phyloP scores from a whole-genome alignment of 2,888 invertebrate genomes.

The Pachymerium ferrugineum region DNA sequence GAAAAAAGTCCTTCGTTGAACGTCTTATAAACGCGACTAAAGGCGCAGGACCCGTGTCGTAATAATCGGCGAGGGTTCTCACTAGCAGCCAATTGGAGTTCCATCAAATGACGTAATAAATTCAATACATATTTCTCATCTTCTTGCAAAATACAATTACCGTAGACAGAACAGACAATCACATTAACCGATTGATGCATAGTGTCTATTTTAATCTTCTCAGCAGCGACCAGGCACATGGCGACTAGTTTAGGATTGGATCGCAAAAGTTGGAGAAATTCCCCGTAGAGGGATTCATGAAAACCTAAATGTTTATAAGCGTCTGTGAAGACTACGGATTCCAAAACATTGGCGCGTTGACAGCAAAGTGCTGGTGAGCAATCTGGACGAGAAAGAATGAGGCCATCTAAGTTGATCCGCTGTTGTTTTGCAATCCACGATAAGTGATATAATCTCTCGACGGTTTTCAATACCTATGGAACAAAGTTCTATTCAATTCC shows the following conservation, averaged over 20 bases:
- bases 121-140: slow-evolving; percentile 64
- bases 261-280: slow-evolving; percentile 62
- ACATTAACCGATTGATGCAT: slow-evolving; percentile 54
- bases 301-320: slow-evolving; percentile 77
- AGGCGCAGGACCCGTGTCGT: slow-evolving; percentile 77
- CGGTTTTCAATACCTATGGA: slow-evolving; percentile 53
- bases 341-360: slow-evolving; percentile 61
- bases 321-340: slow-evolving; percentile 64
- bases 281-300: slow-evolving; percentile 65
- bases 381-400: slow-evolving; percentile 68
- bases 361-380: slow-evolving; percentile 71
- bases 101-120: slow-evolving; percentile 61
- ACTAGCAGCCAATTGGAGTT: slow-evolving; percentile 63
- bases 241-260: slow-evolving; percentile 66
- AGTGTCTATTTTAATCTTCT: slow-evolving; percentile 53
- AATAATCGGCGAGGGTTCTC: slow-evolving; percentile 69
- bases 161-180: slow-evolving; percentile 62
- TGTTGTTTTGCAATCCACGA: slow-evolving; percentile 87
- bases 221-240: slow-evolving; percentile 61
- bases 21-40: slow-evolving; percentile 76
- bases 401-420: slow-evolving; percentile 68
- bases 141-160: slow-evolving; percentile 67
- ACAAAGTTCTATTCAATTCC: background rate
- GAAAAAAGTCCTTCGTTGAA: slow-evolving; percentile 85
- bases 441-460: slow-evolving; percentile 60